These are phyloP conservation scores for Parascotia fuliginaria DNA, from an alignment of 2,888 invertebrate species.

Conservation along the genomic window DNA sequence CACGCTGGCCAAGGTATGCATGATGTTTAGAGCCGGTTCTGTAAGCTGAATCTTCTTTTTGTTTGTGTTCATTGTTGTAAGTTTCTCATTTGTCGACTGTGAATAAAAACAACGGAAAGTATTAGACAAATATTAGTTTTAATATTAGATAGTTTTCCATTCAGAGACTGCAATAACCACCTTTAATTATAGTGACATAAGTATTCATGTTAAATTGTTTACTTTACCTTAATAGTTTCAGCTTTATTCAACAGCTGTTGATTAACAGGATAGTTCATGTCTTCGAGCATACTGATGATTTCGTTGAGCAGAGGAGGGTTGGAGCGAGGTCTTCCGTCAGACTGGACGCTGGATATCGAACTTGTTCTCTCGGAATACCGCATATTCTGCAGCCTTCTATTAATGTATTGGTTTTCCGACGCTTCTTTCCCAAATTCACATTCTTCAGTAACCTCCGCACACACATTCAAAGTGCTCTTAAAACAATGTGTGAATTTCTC, in stretches of 20 bases:
- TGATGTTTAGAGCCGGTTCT: constrained; percentile 86
- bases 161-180: too few species aligned
- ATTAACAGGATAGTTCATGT: constrained; percentile 84
- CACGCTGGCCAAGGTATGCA: constrained; percentile 85
- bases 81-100: constrained; percentile 76
- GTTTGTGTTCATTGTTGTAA: constrained; percentile 71
- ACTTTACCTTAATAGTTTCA: constrained; percentile 72
- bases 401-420: constrained; percentile 64
- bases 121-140: too few species aligned
- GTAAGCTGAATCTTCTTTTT: constrained; percentile 80
- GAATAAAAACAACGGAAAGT: too few species aligned
- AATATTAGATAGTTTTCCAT: too few species aligned
- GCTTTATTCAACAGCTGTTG: constrained; percentile 78
- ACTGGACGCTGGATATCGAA: constrained; percentile 67
- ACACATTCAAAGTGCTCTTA: constrained; percentile 66
- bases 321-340: constrained; percentile 82
- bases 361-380: constrained; percentile 62
- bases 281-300: constrained; percentile 89
- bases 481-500: constrained; percentile 88
- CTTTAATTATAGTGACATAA: too few species aligned
- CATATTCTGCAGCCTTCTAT: constrained; percentile 61
- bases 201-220: too few species aligned
- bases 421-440: constrained; percentile 75
- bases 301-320: constrained; percentile 90
- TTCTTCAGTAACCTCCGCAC: constrained; percentile 68